A percentile compares a stretch with the other conserved stretches of the same genome.
phyloP scores from a whole-genome alignment of 2,888 invertebrate genomes.

The Macaria liturata region DNA sequence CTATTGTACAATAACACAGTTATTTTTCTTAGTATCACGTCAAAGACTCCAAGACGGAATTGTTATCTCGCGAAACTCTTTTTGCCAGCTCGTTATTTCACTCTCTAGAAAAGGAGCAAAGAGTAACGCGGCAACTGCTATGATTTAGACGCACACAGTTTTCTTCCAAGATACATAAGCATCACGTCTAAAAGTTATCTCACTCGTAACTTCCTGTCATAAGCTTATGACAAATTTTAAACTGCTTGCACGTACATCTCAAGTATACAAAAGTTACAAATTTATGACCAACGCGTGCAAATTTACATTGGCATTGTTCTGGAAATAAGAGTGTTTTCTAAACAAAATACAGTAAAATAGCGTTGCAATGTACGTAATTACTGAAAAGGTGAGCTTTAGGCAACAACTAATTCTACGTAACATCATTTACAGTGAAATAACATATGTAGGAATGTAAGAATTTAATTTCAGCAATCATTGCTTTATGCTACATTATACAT shows the following conservation, averaged over 20 bases:
- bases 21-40: too few relatives aligned
- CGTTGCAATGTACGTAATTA: constrained; percentile 10
- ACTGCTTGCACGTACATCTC: constrained; percentile 22
- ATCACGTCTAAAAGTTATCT: constrained; percentile 12
- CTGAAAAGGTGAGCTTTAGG: constrained; percentile 8
- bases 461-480: too few relatives aligned
- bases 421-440: too few relatives aligned
- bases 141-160: background rate
- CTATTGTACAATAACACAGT: too few relatives aligned
- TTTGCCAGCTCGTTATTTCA: too few relatives aligned
- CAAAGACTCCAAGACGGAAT: too few relatives aligned
- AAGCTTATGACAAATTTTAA: constrained; percentile 19
- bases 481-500: too few relatives aligned
- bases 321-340: constrained; percentile 21
- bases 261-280: constrained; percentile 22
- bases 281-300: constrained; percentile 24
- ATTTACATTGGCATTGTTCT: constrained; percentile 32
- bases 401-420: background rate
- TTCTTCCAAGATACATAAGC: background rate
- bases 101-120: too few relatives aligned
- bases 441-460: too few relatives aligned
- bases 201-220: constrained; percentile 6
- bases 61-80: too few relatives aligned
- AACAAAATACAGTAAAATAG: constrained; percentile 11
- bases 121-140: too few relatives aligned